Percentiles rank a stretch among this genome's conserved stretches.
phyloP scores from a whole-genome alignment of 2,797 vertebrate genomes.

The Coregonus suidteri region DNA sequence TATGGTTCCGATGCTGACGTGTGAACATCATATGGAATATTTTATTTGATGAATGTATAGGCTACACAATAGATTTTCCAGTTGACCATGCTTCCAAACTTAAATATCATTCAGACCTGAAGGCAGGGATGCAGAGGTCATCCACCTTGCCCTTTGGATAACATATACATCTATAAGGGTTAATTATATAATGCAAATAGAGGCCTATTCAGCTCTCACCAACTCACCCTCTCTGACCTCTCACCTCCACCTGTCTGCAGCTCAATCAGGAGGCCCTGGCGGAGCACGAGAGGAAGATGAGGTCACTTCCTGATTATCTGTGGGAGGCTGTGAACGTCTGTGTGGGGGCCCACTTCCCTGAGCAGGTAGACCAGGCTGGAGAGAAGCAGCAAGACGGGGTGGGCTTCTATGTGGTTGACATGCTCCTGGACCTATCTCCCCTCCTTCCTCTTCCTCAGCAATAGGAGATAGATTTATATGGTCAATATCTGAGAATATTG shows the following conservation, averaged over 20 bases:
- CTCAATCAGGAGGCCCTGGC: constrained; percentile 79
- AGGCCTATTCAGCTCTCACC: neutral
- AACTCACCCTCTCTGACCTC: neutral
- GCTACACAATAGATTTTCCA: neutral
- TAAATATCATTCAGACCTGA: no score
- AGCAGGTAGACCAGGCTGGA: constrained; percentile 60
- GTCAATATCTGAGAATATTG: neutral
- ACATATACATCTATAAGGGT: no score
- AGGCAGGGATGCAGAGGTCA: no score
- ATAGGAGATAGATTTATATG: neutral
- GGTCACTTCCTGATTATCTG: constrained; percentile 74
- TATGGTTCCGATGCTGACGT: neutral
- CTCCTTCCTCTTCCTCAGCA: neutral
- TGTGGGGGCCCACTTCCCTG: constrained; percentile 70
- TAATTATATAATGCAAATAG: no score
- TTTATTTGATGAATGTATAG: neutral
- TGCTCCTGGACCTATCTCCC: neutral
- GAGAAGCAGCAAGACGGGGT: constrained; percentile 49
- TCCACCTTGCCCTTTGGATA: no score
- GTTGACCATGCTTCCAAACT: no score
- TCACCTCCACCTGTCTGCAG: constrained; percentile 64
- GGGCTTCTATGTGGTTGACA: constrained; percentile 66
- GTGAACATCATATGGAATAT: neutral
- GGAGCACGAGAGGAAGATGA: constrained; percentile 80
- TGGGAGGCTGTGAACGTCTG: constrained; percentile 78